Percentiles rank a stretch among this genome's conserved stretches.
Conservation (phyloP, 2,888 invertebrate species). For the Vanessa cardui region DNA sequence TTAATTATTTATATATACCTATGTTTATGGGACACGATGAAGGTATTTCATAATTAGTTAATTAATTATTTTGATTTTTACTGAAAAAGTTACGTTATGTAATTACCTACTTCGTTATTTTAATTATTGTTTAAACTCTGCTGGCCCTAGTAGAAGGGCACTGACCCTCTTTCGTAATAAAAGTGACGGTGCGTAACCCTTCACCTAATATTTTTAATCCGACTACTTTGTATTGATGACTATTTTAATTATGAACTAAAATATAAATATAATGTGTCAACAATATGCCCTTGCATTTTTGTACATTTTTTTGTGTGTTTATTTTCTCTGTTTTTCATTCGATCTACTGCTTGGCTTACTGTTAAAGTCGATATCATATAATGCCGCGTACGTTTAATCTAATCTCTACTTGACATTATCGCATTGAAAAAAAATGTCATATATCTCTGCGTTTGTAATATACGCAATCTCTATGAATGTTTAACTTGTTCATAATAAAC, state of each 20-base stretch:
- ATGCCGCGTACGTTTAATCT: slow-evolving; percentile 10
- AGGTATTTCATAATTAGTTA: too few relatives aligned
- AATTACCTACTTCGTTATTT: background rate
- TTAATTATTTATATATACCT: too few relatives aligned
- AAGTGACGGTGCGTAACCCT: slow-evolving; percentile 13
- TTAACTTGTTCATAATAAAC: background rate
- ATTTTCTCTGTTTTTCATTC: background rate
- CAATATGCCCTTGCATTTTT: background rate
- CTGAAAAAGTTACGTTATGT: background rate
- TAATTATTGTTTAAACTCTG: background rate
- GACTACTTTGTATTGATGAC: slow-evolving; percentile 8
- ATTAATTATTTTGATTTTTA: too few relatives aligned
- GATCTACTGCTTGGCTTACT: background rate
- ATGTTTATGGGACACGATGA: background rate
- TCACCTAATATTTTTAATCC: slow-evolving; percentile 11
- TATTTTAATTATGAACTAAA: background rate
- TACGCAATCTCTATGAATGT: too few relatives aligned
- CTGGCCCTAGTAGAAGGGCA: slow-evolving; percentile 23
- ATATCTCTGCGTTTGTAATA: background rate
- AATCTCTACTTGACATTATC: slow-evolving; percentile 19
- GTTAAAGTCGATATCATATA: background rate
- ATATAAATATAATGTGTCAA: background rate
- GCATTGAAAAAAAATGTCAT: slow-evolving; percentile 4
- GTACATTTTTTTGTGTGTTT: background rate
- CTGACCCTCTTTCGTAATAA: slow-evolving; percentile 33